Evolutionary conservation across 2,113 vertebrate species (phyloP).

Genomic region (Triplophysa dalaica): DNA sequence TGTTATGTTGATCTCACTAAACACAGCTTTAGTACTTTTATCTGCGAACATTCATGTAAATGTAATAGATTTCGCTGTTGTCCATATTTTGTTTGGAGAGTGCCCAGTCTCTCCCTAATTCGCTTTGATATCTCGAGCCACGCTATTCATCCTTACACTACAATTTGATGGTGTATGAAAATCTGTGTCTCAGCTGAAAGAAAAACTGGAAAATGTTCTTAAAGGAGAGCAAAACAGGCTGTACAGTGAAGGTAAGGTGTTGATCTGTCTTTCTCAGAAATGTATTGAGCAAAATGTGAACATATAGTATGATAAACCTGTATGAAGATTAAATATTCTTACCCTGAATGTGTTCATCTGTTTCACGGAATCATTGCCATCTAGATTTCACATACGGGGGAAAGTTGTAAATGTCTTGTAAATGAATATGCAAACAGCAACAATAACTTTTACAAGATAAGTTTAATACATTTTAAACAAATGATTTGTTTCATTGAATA

Average conservation of each 20-base stretch:
- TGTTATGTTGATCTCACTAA: too few species aligned
- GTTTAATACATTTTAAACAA: too few species aligned
- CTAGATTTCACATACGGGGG: too few species aligned
- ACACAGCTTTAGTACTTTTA: neutral
- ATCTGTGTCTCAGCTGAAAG: neutral
- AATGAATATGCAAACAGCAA: neutral
- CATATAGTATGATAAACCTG: too few species aligned
- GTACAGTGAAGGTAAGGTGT: neutral
- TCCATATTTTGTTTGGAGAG: neutral
- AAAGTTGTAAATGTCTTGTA: neutral
- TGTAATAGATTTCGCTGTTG: neutral
- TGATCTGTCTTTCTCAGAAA: too few species aligned
- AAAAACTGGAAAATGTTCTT: neutral
- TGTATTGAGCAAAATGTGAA: too few species aligned
- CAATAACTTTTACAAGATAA: too few species aligned
- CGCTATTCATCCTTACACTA: neutral
- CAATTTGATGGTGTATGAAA: neutral
- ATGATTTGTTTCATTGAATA: too few species aligned
- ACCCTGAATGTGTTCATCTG: neutral
- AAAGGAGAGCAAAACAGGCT: neutral
- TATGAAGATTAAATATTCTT: neutral
- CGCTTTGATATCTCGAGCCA: neutral
- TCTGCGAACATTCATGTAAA: neutral
- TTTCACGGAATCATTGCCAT: neutral
- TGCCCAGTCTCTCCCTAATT: neutral